These are phyloP conservation scores for Latrodectus elegans DNA, from an alignment of 2,888 invertebrate genomes.

Conservation along the genomic window DNA sequence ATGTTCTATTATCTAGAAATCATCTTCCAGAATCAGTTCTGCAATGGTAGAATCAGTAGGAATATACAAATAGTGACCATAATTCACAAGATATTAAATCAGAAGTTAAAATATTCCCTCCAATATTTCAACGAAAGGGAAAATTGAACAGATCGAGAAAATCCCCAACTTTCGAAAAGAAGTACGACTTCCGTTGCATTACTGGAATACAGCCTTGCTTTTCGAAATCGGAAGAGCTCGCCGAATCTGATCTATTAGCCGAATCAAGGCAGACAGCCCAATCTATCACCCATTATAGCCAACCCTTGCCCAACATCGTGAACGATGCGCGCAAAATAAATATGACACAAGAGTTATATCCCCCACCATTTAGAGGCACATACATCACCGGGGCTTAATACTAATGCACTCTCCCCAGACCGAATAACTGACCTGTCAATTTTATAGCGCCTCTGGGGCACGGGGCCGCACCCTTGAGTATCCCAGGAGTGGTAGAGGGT, in stretches of 20 bases:
- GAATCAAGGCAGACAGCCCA: background rate
- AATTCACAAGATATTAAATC: too few relatives aligned
- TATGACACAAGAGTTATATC: constrained; percentile 34
- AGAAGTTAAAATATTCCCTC: too few relatives aligned
- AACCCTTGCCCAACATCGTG: constrained; percentile 7
- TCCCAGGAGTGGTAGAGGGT: constrained; percentile 36
- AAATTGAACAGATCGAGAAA: too few relatives aligned
- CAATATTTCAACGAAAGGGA: too few relatives aligned
- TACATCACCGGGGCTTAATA: constrained; percentile 36
- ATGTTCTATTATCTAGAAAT: too few relatives aligned
- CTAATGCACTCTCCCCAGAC: constrained; percentile 32
- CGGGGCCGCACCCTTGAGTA: constrained; percentile 43
- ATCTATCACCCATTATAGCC: constrained; percentile 47
- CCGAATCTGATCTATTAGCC: constrained; percentile 29
- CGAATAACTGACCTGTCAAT: constrained; percentile 62
- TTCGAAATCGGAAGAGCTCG: too few relatives aligned
- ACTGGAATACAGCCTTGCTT: too few relatives aligned
- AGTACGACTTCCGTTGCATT: too few relatives aligned
- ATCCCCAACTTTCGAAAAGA: too few relatives aligned
- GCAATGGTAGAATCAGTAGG: too few relatives aligned
- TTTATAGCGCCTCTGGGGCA: constrained; percentile 62
- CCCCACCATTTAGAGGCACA: constrained; percentile 41
- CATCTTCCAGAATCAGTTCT: too few relatives aligned
- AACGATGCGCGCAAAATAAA: constrained; percentile 31
- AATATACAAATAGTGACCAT: too few relatives aligned